phyloP scores from a whole-genome alignment of 2,797 vertebrate species.

The Neomorphus geoffroyi region DNA sequence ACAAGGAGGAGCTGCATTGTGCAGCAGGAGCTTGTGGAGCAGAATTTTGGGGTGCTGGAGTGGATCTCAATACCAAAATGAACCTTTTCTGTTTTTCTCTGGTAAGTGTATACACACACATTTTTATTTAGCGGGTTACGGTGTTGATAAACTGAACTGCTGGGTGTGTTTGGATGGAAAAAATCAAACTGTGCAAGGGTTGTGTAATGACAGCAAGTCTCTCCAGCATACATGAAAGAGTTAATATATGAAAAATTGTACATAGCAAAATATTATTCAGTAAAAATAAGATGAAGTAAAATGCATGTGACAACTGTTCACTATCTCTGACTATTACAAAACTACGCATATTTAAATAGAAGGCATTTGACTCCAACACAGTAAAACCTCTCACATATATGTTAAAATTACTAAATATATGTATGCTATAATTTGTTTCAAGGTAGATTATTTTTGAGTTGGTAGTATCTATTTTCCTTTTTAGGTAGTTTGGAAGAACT shows the following conservation, averaged over 20 bases:
- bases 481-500: background rate
- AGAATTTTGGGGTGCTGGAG: conserved; percentile 30
- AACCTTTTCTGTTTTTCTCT: conserved; percentile 97
- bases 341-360: background rate
- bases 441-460: background rate
- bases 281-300: background rate
- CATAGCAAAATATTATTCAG: background rate
- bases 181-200: background rate
- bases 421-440: background rate
- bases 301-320: background rate
- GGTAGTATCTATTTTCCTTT: background rate
- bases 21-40: background rate
- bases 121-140: background rate
- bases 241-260: background rate
- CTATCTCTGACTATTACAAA: background rate
- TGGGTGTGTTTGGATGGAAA: background rate
- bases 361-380: background rate
- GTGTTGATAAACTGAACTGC: background rate
- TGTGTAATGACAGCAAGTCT: background rate
- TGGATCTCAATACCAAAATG: conserved; percentile 75
- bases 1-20: conserved; percentile 65
- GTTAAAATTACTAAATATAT: background rate
- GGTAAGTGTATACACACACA: conserved; percentile 80
- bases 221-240: background rate
- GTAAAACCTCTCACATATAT: background rate